These are phyloP conservation scores for Pemphigus obesinymphae DNA, from an alignment of 1,140 invertebrate species.

Conservation along the genomic window DNA sequence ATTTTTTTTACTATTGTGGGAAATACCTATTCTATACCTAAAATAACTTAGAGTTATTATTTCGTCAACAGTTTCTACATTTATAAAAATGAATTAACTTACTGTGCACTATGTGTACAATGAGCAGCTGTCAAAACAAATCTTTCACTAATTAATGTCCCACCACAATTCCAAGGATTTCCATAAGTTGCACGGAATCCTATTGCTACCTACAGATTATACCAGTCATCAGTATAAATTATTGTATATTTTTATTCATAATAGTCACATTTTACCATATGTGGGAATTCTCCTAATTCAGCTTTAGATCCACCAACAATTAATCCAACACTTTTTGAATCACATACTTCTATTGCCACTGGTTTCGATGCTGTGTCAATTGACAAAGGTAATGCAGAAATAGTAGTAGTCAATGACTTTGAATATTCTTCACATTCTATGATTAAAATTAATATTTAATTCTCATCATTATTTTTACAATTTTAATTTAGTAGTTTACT, in stretches of 20 bases:
- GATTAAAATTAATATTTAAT: constrained; percentile 43
- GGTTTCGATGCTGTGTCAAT: constrained; percentile 37
- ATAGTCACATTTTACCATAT: constrained; percentile 53
- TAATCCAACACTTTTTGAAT: constrained; percentile 51
- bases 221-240: background rate
- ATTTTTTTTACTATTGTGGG: too few relatives aligned
- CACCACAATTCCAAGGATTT: constrained; percentile 51
- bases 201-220: constrained; percentile 46
- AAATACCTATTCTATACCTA: too few relatives aligned
- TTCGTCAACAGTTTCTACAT: background rate
- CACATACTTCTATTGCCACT: constrained; percentile 50
- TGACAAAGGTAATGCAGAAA: constrained; percentile 51
- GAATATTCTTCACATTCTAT: constrained; percentile 53
- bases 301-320: constrained; percentile 55
- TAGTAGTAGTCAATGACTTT: constrained; percentile 47
- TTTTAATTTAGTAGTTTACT: background rate
- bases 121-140: constrained; percentile 56
- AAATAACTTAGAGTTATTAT: background rate
- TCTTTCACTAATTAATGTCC: constrained; percentile 54
- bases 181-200: constrained; percentile 44
- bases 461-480: background rate
- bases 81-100: constrained; percentile 20
- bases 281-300: constrained; percentile 56
- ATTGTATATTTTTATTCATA: background rate
- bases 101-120: constrained; percentile 49